Percentiles rank a stretch among this genome's conserved stretches.
Conservation (phyloP, 2,888 invertebrate species). For the Phlogophora meticulosa region DNA sequence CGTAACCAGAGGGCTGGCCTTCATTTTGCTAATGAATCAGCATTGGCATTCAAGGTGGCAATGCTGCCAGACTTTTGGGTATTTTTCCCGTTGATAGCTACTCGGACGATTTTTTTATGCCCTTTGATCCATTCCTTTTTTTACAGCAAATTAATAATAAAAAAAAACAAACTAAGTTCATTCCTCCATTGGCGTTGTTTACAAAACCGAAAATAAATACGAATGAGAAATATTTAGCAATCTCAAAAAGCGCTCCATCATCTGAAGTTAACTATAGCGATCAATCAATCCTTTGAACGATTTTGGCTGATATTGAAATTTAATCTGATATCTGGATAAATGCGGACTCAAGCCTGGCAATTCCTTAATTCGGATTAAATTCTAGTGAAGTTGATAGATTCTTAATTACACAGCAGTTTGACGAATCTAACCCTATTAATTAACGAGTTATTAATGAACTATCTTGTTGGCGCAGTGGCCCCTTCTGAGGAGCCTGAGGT, state of each 20-base stretch:
- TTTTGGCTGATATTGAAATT: slow-evolving; percentile 24
- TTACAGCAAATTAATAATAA: too few relatives aligned
- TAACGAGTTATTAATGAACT: background rate
- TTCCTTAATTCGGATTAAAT: slow-evolving; percentile 30
- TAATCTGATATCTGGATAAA: slow-evolving; percentile 22
- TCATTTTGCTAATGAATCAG: too few relatives aligned
- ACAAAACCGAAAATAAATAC: slow-evolving; percentile 1
- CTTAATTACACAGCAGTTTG: background rate
- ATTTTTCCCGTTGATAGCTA: too few relatives aligned
- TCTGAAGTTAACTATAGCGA: slow-evolving; percentile 13
- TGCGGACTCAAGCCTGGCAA: background rate
- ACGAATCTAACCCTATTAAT: background rate
- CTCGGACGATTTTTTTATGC: too few relatives aligned
- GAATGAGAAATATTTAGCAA: background rate
- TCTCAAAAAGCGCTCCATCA: slow-evolving; percentile 12
- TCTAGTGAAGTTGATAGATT: slow-evolving; percentile 14
- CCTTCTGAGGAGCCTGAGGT: too few relatives aligned
- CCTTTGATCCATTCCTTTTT: too few relatives aligned
- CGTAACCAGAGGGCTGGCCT: too few relatives aligned
- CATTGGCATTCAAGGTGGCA: too few relatives aligned
- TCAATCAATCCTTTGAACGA: slow-evolving; percentile 37
- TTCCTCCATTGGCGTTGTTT: background rate
- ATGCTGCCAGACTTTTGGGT: too few relatives aligned
- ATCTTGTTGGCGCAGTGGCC: too few relatives aligned
- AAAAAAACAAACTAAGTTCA: background rate